phyloP scores from a whole-genome alignment of 2,113 vertebrate genomes.

The Thamnaconus septentrionalis region DNA sequence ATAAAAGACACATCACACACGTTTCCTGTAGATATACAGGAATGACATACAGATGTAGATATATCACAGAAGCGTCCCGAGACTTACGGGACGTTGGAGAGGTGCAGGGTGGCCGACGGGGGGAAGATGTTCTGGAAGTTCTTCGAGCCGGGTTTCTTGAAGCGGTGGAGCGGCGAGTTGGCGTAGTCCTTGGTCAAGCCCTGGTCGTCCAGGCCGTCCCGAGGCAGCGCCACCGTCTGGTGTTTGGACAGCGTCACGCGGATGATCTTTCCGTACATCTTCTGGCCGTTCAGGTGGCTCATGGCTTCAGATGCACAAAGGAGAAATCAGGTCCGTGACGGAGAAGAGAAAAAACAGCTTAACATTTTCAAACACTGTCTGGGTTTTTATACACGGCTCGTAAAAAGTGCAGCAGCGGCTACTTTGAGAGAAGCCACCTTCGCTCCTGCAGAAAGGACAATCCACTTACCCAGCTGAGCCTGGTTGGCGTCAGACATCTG shows the following conservation, averaged over 20 bases:
- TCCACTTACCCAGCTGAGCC: slow-evolving; percentile 91
- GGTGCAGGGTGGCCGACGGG: slow-evolving; percentile 93
- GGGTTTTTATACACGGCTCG: too few species aligned
- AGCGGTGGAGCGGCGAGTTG: slow-evolving; percentile 96
- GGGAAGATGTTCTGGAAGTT: slow-evolving; percentile 99
- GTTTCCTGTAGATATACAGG: neutral
- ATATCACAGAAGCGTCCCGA: too few species aligned
- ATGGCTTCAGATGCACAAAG: slow-evolving; percentile 77
- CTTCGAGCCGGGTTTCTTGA: slow-evolving; percentile 97
- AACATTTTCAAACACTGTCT: too few species aligned
- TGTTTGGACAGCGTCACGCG: slow-evolving; percentile 95
- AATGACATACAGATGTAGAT: too few species aligned
- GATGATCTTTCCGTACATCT: slow-evolving; percentile 98
- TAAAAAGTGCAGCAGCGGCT: neutral
- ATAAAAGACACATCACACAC: slow-evolving; percentile 20
- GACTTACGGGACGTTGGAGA: slow-evolving; percentile 97
- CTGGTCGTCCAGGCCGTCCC: slow-evolving; percentile 95
- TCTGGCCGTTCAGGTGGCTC: slow-evolving; percentile 97
- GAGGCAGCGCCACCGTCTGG: slow-evolving; percentile 93
- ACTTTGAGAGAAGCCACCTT: neutral
- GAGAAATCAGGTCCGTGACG: neutral
- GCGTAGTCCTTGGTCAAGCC: slow-evolving; percentile 96
- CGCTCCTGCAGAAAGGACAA: neutral
- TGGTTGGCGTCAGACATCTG: slow-evolving; percentile 97
- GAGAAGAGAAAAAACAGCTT: neutral